Conservation (phyloP, 30 jellyfish, hydroid and myxozoan genomes). For the Hydra vulgaris region DNA sequence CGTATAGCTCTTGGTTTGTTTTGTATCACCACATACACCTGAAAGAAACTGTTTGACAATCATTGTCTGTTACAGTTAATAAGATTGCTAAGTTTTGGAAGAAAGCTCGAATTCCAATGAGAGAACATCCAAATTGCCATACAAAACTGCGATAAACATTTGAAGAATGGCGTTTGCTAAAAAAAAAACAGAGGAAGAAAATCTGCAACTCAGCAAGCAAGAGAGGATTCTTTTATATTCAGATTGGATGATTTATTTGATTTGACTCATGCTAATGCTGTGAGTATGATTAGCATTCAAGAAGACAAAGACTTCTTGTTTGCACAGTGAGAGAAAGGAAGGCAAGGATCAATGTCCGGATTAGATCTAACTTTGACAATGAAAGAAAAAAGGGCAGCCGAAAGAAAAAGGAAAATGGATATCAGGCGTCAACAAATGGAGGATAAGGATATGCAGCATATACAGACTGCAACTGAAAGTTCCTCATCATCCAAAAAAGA, state of each 20-base stretch:
- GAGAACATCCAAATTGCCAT: not conserved
- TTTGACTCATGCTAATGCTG: not conserved
- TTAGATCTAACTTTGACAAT: not conserved
- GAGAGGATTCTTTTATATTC: not conserved
- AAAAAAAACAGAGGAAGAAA: not conserved
- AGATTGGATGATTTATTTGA: not conserved
- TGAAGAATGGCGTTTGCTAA: not conserved
- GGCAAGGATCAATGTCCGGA: not conserved
- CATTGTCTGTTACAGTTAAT: not conserved
- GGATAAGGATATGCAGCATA: too few species aligned
- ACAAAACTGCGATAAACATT: not conserved
- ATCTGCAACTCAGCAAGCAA: not conserved
- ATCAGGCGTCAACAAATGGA: too few species aligned
- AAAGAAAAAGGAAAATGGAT: not conserved
- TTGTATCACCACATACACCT: not conserved
- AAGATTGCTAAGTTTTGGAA: not conserved
- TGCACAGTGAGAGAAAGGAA: not conserved
- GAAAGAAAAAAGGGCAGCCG: not conserved
- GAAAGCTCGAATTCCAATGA: not conserved
- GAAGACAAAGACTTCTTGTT: constrained; percentile 2
- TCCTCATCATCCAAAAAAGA: too few species aligned
- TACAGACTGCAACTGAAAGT: too few species aligned
- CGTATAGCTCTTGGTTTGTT: not conserved
- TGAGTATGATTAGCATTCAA: not conserved
- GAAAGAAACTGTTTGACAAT: not conserved